Evolutionary conservation across 1,140 invertebrate species (phyloP).

Genomic region (Bombus polaris): DNA sequence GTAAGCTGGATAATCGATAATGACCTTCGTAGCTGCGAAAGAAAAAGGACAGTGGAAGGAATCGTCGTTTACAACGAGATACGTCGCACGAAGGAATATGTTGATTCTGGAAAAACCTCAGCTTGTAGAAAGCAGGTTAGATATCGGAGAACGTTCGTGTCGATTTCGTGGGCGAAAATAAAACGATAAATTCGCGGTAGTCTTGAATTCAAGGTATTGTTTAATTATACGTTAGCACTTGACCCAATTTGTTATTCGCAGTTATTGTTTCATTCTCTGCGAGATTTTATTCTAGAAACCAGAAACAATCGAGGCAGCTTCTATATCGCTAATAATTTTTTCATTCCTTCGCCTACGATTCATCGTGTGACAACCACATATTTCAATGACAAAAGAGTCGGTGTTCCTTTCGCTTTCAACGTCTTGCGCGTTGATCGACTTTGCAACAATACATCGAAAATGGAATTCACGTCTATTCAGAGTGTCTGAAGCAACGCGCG

Average conservation of each 20-base stretch:
- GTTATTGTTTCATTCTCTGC: not conserved
- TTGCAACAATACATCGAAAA: conserved; percentile 15
- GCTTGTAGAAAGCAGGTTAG: not conserved
- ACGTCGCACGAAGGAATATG: not conserved
- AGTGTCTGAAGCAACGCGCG: not conserved
- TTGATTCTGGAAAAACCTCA: not conserved
- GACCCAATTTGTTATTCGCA: conserved; percentile 5
- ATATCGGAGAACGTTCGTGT: not conserved
- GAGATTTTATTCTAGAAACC: not conserved
- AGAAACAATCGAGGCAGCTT: not conserved
- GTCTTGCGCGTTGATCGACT: conserved; percentile 3
- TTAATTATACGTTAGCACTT: conserved; percentile 5
- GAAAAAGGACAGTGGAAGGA: conserved; percentile 15
- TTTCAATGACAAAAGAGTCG: not conserved
- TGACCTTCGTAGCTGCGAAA: conserved; percentile 18
- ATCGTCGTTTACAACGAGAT: not conserved
- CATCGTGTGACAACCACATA: not conserved
- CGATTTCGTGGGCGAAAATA: not conserved
- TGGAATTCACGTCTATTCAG: not conserved
- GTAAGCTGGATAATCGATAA: conserved; percentile 32
- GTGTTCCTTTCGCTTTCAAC: not conserved
- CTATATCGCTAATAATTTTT: not conserved
- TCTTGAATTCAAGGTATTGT: not conserved
- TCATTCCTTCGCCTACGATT: not conserved
- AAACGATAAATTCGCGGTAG: not conserved